Percentiles rank a stretch among this genome's conserved stretches.
Evolutionary conservation across 2,888 invertebrate species (phyloP).

Genomic region (Exocentrus adspersus): DNA sequence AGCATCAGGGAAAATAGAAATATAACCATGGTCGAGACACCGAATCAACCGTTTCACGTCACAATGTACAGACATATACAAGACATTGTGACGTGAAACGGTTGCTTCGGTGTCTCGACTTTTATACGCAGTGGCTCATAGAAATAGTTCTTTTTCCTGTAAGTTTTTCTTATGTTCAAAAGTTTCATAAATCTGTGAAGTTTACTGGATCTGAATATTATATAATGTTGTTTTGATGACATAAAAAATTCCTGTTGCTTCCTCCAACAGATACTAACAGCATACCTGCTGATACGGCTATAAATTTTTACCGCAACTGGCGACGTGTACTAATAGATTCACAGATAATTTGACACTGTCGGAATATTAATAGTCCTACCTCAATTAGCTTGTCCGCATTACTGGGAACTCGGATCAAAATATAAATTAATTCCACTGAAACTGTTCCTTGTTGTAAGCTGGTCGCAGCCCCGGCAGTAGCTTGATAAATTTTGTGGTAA

Average conservation of each 20-base stretch:
- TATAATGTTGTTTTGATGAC: too few relatives aligned
- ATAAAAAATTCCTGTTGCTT: background rate
- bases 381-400: constrained; percentile 32
- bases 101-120: too few relatives aligned
- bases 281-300: constrained; percentile 21
- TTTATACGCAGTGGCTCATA: too few relatives aligned
- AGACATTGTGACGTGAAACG: too few relatives aligned
- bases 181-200: too few relatives aligned
- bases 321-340: constrained; percentile 33
- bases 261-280: constrained; percentile 1
- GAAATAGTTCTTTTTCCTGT: too few relatives aligned
- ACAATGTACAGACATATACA: too few relatives aligned
- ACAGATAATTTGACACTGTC: constrained; percentile 36
- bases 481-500: constrained; percentile 36
- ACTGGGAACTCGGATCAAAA: constrained; percentile 36
- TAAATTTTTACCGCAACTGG: constrained; percentile 26
- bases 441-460: constrained; percentile 28
- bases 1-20: too few relatives aligned
- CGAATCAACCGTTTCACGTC: too few relatives aligned
- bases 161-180: too few relatives aligned
- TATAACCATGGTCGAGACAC: too few relatives aligned
- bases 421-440: constrained; percentile 36
- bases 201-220: too few relatives aligned
- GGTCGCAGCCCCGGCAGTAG: constrained; percentile 24
- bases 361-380: constrained; percentile 28